Percentiles rank a stretch among this genome's conserved stretches.
These are phyloP conservation scores for Lytechinus variegatus DNA, from an alignment of 35 echinoderm and acorn worm species.

Conservation along the genomic window DNA sequence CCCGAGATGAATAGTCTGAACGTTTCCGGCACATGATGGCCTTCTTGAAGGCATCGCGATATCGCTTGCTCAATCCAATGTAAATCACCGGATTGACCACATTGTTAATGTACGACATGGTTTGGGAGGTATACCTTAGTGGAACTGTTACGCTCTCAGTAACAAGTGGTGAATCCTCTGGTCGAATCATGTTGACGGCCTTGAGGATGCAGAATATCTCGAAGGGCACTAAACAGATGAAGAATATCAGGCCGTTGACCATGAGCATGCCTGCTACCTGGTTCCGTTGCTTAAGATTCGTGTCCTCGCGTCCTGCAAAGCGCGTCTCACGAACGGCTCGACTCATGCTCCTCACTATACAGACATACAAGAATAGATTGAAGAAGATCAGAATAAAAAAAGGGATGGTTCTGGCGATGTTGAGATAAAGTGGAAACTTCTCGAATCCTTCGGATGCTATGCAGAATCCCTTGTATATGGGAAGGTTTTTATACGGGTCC, in stretches of 20 bases:
- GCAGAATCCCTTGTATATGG: conserved; percentile 38
- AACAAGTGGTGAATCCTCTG: neutral
- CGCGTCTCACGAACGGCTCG: conserved; percentile 51
- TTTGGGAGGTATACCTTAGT: neutral
- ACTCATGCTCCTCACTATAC: conserved; percentile 67
- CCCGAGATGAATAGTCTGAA: neutral
- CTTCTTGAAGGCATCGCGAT: conserved; percentile 65
- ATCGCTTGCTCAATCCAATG: conserved; percentile 58
- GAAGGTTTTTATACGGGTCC: conserved; percentile 40
- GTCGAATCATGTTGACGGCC: conserved; percentile 3
- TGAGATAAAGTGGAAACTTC: conserved; percentile 33
- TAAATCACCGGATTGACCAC: conserved; percentile 76
- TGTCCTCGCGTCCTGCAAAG: conserved; percentile 35
- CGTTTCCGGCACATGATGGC: conserved; percentile 44
- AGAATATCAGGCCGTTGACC: conserved; percentile 66
- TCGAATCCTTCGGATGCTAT: neutral
- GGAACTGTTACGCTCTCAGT: neutral
- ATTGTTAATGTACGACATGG: conserved; percentile 67
- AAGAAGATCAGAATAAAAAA: conserved; percentile 57
- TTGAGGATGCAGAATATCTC: conserved; percentile 53
- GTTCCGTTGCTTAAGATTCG: conserved; percentile 53
- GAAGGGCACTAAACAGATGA: conserved; percentile 67
- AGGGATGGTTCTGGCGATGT: conserved; percentile 59
- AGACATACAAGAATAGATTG: conserved; percentile 62
- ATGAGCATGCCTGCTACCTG: conserved; percentile 67